Evolutionary conservation across 2,888 invertebrate genomes (phyloP).

Genomic region (Rhodophaea formosa): DNA sequence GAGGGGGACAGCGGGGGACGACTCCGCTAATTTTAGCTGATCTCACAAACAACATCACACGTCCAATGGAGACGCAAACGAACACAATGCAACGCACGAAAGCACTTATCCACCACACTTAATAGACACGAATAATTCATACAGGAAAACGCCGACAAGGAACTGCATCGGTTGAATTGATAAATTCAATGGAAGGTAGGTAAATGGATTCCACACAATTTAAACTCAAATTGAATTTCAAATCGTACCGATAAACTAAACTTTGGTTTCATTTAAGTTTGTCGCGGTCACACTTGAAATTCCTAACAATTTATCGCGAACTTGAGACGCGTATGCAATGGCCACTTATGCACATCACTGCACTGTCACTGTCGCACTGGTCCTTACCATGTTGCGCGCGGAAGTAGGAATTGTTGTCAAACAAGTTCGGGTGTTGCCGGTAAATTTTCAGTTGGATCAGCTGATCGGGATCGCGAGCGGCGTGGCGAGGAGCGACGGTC

Average conservation of each 20-base stretch:
- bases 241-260: conserved; percentile 15
- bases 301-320: conserved; percentile 18
- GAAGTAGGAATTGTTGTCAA: conserved; percentile 46
- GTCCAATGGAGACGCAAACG: conserved; percentile 41
- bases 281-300: background rate
- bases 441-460: conserved; percentile 52
- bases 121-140: conserved; percentile 17
- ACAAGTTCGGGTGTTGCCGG: conserved; percentile 46
- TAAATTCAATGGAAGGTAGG: conserved; percentile 25
- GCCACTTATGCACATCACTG: conserved; percentile 36
- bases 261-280: background rate
- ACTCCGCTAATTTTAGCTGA: conserved; percentile 72
- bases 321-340: conserved; percentile 26
- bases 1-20: conserved; percentile 56
- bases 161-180: conserved; percentile 18
- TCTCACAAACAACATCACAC: conserved; percentile 54
- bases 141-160: conserved; percentile 20
- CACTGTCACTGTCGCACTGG: conserved; percentile 59
- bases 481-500: conserved; percentile 43
- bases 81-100: conserved; percentile 43
- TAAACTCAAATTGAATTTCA: conserved; percentile 25
- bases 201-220: conserved; percentile 19
- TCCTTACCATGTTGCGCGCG: conserved; percentile 70
- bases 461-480: conserved; percentile 61
- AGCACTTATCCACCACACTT: conserved; percentile 28